Evolutionary conservation across 1,140 invertebrate species (phyloP), one percentile per base, ranked within the genome.

Genomic region (Brachionus plicatilis): DNA sequence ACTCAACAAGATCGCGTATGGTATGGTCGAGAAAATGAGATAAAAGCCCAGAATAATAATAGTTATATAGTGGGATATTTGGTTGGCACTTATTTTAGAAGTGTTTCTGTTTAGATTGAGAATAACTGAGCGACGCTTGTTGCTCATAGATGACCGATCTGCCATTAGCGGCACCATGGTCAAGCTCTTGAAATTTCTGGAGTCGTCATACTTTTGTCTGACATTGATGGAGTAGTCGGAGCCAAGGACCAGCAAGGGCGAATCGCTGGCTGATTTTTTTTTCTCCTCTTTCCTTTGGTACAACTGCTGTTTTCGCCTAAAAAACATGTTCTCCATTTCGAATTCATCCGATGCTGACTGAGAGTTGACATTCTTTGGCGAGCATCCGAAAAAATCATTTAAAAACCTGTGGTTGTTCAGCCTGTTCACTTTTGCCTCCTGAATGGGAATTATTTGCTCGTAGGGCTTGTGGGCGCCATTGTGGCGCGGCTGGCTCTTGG

Each of bases 41-140:
- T 76, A 76, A 27, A 76, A 76, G 4, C 72, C 72, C n/a, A 76
- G 5, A 1, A 50, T 47, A 24, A 76, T 76, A 11, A 76, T 76
- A 11, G 72, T 76, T 11, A 76, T 76, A 50, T 76, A 76, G 14
- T 76, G 72, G 5, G 72, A 76, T 76, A 76, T 50, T 50, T 76
- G 72, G 43, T 76, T 76, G 1, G 50, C 72, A 27, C 72, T 76
- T 76, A 76, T 50, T 76, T 76, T 76, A 1, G 41, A 50, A 29
- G 43, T 76, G 20, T 50, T 47, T 50, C 43, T 47, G 43, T 76
- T 76, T 14, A 76, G 27, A 50, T 76, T 50, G 0, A 50, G 27
- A 27, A 50, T 50, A 50, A 20, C 12, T 9, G 43, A 27, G 2
- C 43, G 24, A 12, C 12, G 17, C 27, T 76, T 76, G n/a, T 17